Evolutionary conservation across 2,888 invertebrate genomes (phyloP).

Genomic region (Willowsia nigromaculata): DNA sequence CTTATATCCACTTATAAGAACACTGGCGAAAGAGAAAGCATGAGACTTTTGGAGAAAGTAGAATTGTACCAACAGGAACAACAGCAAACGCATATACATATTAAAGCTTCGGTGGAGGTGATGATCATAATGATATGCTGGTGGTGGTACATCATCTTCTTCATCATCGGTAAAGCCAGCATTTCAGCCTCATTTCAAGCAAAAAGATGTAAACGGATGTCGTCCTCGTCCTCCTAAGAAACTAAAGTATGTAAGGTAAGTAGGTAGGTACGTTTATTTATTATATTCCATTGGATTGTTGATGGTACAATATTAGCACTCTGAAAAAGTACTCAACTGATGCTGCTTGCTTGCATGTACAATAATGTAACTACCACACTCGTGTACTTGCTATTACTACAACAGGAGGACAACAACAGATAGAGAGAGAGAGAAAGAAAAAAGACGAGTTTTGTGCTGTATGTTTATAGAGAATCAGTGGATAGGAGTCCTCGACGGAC

Average conservation of each 20-base stretch:
- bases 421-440: background rate
- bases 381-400: background rate
- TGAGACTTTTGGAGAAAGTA: background rate
- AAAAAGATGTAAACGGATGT: background rate
- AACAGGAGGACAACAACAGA: background rate
- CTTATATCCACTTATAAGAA: constrained; percentile 20
- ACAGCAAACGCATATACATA: background rate
- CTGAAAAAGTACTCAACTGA: constrained; percentile 7
- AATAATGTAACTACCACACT: background rate
- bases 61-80: constrained; percentile 1
- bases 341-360: constrained; percentile 10
- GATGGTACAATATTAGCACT: constrained; percentile 57
- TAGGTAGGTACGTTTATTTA: constrained; percentile 25
- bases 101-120: constrained; percentile 12
- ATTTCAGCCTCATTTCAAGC: constrained; percentile 21
- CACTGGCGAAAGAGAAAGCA: constrained; percentile 8
- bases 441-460: constrained; percentile 31
- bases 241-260: constrained; percentile 16
- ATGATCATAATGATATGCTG: constrained; percentile 1
- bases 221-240: background rate
- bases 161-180: background rate
- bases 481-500: constrained; percentile 67
- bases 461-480: constrained; percentile 45
- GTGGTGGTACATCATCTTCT: constrained; percentile 18
- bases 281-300: constrained; percentile 46